Base-by-base conservation (phyloP, 2,113 vertebrate species). In the Sylvia atricapilla region DNA sequence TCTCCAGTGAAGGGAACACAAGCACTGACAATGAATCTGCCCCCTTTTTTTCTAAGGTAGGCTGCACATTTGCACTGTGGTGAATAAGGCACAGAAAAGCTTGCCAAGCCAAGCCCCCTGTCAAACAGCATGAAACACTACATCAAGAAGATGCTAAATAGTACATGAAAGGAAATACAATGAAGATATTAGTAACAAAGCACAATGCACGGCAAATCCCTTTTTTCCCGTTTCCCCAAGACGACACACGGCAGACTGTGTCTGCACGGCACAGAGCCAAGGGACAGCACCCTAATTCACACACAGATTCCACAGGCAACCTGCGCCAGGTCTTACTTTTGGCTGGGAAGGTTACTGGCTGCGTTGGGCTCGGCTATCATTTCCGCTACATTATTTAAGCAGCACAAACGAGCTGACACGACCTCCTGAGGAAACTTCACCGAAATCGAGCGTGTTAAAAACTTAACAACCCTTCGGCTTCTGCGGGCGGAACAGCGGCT, bases 301-400 rank as follows among this genome's bases (percentile, higher is more conserved):
- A 30, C 9, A 30, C 0, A 39, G 13, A 50, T 13, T 10, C 17
- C 2, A 30, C 0, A 47, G 41, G 11, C 27, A 75, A 35, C 35
- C 63, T 4, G 33, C 1, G 11, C 4, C 80, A 9, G 22, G 7
- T 53, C 98, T 98, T 98, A 99, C 98, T 97, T 98, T 93, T 96
- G 98, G 91, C 90, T 81, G 67, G 84, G 92, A 94, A 94, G 79
- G 95, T 64, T 97, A 74, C 96, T 30, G 72, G 96, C 92, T 77
- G 98, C 59, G 89, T 96, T 96, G 69, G 98, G 97, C 90, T 98
- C 98, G 18, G 98, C 97, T 97, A 99, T 99, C 98, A 99, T 99
- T 77, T 97, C 98, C 96, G 49, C 97, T 68, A 95, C 96, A 98
- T 98, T 59, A 46, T 81, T 84, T 95, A 94, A 82, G 77, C 64